Base-by-base conservation (phyloP, 2,888 invertebrate genomes). In the Amphipoea oculea region DNA sequence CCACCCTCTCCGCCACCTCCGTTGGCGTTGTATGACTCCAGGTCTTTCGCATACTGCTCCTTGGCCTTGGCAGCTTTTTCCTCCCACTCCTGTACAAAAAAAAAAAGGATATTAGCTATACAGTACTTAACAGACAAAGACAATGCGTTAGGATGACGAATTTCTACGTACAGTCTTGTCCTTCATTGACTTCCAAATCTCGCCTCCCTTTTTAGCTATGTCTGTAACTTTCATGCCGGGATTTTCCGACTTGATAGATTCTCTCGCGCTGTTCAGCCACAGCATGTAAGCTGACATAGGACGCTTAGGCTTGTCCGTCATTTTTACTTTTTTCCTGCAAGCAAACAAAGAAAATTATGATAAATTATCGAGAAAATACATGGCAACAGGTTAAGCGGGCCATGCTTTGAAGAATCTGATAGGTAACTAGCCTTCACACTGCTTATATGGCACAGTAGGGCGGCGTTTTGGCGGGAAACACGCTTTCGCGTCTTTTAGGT, bases 271-370 rank as follows among this genome's bases (percentile, higher is more conserved):
- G 94, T 99, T 99, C 88, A 99, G 97, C 99, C 99, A 99, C 88
- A 99, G 94, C 98, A 99, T 99, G 94, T 99, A 99, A 4, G 99
- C 99, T 72, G 99, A 98, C 92, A 98, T 97, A 63, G 99, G 98
- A 93, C 99, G 98, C 96, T 99, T 99, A 71, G 99, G 99, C 96
- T 98, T 99, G 98, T 97, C 98, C 98, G 94, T 98, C 98, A 97
- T 98, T 98, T 97, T 98, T 97, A 94, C 94, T 95, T 96, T 97
- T 97, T 95, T 96, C 96, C 96, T 96, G 94, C 82, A 95, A 95
- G 78, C 83, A 88, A 92, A 91, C 88, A 92, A 90, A 86, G 83
- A 85, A 87, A 86, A 84, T 85, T 88, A 69, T 76, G 75, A 57
- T 81, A 88, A 92, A 90, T 88, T 85, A 85, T 67, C 48, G 70